Evolutionary conservation across 2,888 invertebrate genomes (phyloP), one percentile per base, ranked within the genome.

Genomic region (Drosophila limbata): DNA sequence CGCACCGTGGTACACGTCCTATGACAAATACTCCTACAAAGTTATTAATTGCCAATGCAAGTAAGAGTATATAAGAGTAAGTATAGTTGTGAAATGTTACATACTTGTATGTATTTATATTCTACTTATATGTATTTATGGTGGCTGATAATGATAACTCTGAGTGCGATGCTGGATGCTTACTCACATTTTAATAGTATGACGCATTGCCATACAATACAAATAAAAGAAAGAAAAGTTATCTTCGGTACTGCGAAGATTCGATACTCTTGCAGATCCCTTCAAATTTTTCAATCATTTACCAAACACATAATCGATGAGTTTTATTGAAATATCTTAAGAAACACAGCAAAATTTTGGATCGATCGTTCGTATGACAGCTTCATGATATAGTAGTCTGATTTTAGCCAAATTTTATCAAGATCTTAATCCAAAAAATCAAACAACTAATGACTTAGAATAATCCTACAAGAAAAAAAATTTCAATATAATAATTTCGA

Each of bases 1-100:
- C 25, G 66, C 69, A 77, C 77, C 59, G 73, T 77, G 75, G 57
- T 8, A 11, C 72, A 37, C 17, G 13, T 17, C 2, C 28, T 15
- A 48, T 21, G 35, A 2, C 39, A 71, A 52, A 31, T 6, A 11
- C 11, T 9, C 35, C 4, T 4, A 5, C 5, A 19, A 11, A 6
- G 0, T 42, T 42, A 21, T 21, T 42, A 21, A 19, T 42, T 11
- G 19, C 13, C 13, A 11, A n/a, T 6, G n/a, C 19, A 15, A 15
- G 47, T 19, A 40, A n/a, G 47, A n/a, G n/a, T n/a, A n/a, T n/a
- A n/a, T n/a, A n/a, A n/a, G n/a, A n/a, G n/a, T n/a, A 35, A 13
- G 50, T 19, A 31, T 19, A 33, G n/a, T 17, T 50, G 35, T 35
- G 33, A 35, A 13, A 11, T 55, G 42, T 28, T 33, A 11, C 11